phyloP scores from a whole-genome alignment of 2,797 vertebrate genomes.

The Muraenolepis orangiensis region DNA sequence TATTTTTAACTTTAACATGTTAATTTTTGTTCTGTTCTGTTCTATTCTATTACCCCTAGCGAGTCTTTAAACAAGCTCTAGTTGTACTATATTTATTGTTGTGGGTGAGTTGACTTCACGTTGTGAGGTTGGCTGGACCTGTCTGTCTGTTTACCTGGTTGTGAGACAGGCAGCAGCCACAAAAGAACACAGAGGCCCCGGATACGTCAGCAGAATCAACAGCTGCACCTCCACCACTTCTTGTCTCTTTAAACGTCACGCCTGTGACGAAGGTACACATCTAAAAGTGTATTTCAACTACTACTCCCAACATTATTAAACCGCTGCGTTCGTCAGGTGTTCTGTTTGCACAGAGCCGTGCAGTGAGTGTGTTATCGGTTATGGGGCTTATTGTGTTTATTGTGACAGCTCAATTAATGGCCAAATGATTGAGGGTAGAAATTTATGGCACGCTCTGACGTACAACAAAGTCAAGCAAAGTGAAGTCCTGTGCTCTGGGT shows the following conservation, averaged over 20 bases:
- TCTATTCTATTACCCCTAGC: too few relatives aligned
- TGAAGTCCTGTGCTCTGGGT: slow-evolving; percentile 7
- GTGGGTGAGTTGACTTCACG: neutral
- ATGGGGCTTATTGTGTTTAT: too few relatives aligned
- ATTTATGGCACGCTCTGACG: slow-evolving; percentile 47
- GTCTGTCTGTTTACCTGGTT: slow-evolving; percentile 32
- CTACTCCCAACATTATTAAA: neutral
- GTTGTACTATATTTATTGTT: neutral
- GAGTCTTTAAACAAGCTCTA: neutral
- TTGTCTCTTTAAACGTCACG: neutral
- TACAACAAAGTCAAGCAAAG: slow-evolving; percentile 24
- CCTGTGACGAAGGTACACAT: neutral
- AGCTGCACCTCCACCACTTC: too few relatives aligned
- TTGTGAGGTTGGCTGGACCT: neutral
- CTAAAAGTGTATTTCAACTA: neutral
- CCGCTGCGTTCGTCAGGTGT: neutral
- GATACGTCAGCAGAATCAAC: too few relatives aligned
- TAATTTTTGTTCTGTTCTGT: too few relatives aligned
- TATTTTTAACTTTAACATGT: too few relatives aligned
- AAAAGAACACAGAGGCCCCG: neutral
- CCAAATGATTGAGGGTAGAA: slow-evolving; percentile 45
- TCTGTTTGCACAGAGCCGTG: neutral
- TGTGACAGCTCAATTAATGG: slow-evolving; percentile 40
- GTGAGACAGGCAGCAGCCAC: slow-evolving; percentile 18
- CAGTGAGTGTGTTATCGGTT: slow-evolving; percentile 41